Evolutionary conservation across 2,797 vertebrate genomes (phyloP), one percentile per base, ranked within the genome.

Genomic region (Chaenodraco wilsoni): DNA sequence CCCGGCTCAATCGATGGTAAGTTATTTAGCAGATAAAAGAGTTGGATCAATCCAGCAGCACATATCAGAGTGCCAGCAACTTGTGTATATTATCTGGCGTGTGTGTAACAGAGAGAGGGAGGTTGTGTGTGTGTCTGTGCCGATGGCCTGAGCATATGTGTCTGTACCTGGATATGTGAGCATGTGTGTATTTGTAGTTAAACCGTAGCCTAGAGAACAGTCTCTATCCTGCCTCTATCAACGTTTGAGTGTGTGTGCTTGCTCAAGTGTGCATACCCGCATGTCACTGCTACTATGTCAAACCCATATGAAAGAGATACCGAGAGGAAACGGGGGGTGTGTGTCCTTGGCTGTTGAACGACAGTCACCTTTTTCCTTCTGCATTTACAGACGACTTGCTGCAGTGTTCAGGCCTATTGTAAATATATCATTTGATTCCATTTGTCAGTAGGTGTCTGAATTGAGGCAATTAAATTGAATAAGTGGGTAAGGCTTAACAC

Each of bases 11-110:
- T 93, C 92, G 86, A 94, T 94, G 87, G 83, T 92, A 93, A 93
- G 92, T 94, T 93, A 93, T 94, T 94, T 93, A 93, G 92, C 88
- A 91, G 90, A 93, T 92, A 93, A 93, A 94, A 91, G 90, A 91
- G 78, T 88, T 85, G 86, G 90, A 94, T 93, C 92, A 93, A 93
- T 94, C 87, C 70, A 84, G 78, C 78, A 77, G 85, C 88, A 92
- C 82, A 88, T 90, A 90, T 87, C 80, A 90, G 85, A 91, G 89
- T 84, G 85, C 87, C 86, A 86, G 90, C 85, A 87, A 89, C 87
- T 89, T 89, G 87, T 88, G 87, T 89, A 89, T 91, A 88, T 88
- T 89, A 86, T 80, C 83, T 69, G 33, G 4, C 14, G 4, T 49
- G 70, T 64, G 71, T 72, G 72, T 60, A 61, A 75, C 27, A 72